Percentiles rank a stretch among this genome's conserved stretches.
phyloP scores from a whole-genome alignment of 2,888 invertebrate species.

The Melieria picta region DNA sequence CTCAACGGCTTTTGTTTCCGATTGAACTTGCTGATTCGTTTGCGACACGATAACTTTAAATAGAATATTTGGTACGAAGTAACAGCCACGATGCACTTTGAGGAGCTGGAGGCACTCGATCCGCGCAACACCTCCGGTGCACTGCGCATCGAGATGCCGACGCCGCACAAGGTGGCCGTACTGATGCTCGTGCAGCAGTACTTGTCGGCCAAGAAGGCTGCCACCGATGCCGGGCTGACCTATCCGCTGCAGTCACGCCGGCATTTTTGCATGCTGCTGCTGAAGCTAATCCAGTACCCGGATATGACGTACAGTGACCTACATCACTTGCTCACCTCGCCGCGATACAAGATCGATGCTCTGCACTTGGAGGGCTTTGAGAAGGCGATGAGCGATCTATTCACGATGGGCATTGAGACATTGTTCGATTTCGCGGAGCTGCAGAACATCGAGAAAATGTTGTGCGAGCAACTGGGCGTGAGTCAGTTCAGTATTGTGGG shows the following conservation, averaged over 20 bases:
- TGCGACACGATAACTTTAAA: too few species aligned
- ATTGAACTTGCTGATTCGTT: too few species aligned
- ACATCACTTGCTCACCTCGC: conserved; percentile 70
- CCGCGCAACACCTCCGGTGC: conserved; percentile 51
- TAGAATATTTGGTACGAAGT: too few species aligned
- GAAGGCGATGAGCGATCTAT: conserved; percentile 69
- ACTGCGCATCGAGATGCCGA: conserved; percentile 69
- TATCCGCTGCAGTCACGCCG: conserved; percentile 73
- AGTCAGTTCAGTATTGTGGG: conserved; percentile 70
- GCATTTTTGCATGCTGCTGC: conserved; percentile 81
- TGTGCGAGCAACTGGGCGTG: conserved; percentile 67
- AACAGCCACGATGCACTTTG: conserved; percentile 48
- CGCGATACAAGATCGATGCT: conserved; percentile 57
- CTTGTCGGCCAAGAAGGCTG: conserved; percentile 67
- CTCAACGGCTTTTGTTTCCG: too few species aligned
- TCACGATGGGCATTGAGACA: conserved; percentile 70
- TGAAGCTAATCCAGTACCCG: conserved; percentile 82
- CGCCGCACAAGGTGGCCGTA: conserved; percentile 83
- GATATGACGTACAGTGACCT: conserved; percentile 79
- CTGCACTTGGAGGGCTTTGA: conserved; percentile 68
- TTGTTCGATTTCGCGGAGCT: conserved; percentile 75
- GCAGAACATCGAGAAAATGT: conserved; percentile 71
- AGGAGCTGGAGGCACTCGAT: conserved; percentile 62
- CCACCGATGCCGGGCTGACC: conserved; percentile 54
- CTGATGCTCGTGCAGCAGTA: conserved; percentile 81